Evolutionary conservation across 2,113 vertebrate genomes (phyloP), one percentile per base, ranked within the genome.

Genomic region (Hemichromis elongatus): DNA sequence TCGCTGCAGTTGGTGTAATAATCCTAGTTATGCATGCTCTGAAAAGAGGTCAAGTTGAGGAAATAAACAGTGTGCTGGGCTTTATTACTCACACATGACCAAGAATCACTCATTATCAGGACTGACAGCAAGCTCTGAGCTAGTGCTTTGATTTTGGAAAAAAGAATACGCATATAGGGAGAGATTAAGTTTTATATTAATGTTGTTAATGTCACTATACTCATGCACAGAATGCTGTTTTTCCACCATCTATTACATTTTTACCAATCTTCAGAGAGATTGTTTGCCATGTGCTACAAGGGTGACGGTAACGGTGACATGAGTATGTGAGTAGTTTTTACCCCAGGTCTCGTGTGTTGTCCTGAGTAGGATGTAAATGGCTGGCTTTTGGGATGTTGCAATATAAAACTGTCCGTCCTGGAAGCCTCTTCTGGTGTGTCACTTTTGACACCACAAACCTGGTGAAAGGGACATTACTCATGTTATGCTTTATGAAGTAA

Each of bases 71-170:
- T 84, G 84, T 40, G 79, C 86, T 85, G 89, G 79, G 6, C 84
- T 89, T 90, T 68, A 91, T 94, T 91, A 92, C 81, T 90, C 84
- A 91, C 90, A 92, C 84, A 91, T 90, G 89, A 92, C 82, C 86
- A 84, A 90, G 84, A 88, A 85, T 84, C 85, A 85, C 35, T 88
- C 79, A 54, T 85, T 85, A 90, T 86, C 80, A 56, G 70, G 50
- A 82, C 70, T 82, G 84, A 84, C 86, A 81, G 47, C 28, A 16
- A 28, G 6, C 77, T 61, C 53, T n/a, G 47, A 83, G 81, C 61
- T 68, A 57, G 35, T 5, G 16, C 8, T 81, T 18, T 40, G 9
- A 18, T 81, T 70, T 26, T 53, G 53, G 77, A 68, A 68, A 24
- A 86, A 86, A 75, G 14, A 84, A 63, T 19, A 70, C 42, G 83